These are phyloP conservation scores for Tauraco erythrolophus DNA, from an alignment of 2,113 vertebrate genomes.

Conservation along the genomic window DNA sequence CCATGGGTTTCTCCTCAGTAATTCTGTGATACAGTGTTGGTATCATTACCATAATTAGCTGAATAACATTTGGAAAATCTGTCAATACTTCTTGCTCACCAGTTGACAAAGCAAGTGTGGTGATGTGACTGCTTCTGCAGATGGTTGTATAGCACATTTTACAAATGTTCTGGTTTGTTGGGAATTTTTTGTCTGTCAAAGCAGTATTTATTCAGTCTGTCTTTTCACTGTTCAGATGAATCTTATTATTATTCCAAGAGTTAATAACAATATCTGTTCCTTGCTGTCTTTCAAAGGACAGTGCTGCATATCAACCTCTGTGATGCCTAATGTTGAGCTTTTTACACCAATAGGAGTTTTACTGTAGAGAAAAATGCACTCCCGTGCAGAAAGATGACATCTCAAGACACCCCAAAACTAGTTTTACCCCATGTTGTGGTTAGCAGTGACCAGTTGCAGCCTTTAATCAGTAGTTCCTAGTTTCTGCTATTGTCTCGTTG, in stretches of 20 bases:
- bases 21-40: neutral
- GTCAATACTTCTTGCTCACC: neutral
- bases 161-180: neutral
- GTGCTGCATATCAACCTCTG: neutral
- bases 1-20: neutral
- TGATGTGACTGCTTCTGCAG: neutral
- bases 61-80: neutral
- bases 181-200: neutral
- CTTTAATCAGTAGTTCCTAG: neutral
- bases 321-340: neutral
- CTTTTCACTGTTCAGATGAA: neutral
- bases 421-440: neutral
- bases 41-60: neutral
- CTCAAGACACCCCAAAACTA: neutral
- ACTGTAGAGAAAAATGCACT: neutral
- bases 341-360: neutral
- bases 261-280: neutral
- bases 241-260: neutral
- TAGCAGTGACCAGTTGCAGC: neutral
- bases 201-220: neutral
- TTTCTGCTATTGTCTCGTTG: neutral
- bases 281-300: neutral
- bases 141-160: neutral
- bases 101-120: neutral
- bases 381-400: neutral